Base-by-base conservation (phyloP, 2,113 vertebrate genomes). In the Podiceps cristatus region DNA sequence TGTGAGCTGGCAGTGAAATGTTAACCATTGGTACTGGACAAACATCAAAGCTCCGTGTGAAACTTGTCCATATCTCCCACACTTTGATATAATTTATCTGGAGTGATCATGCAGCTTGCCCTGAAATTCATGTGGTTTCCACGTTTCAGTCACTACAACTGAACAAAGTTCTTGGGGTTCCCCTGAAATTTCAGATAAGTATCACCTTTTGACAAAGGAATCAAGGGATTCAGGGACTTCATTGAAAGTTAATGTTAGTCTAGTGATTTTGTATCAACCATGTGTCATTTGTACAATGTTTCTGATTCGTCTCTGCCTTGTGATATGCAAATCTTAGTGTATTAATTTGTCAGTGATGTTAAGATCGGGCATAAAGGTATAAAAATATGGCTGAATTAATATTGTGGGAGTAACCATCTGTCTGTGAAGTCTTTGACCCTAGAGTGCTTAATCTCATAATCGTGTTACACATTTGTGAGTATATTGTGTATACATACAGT, bases 91-190 rank as follows among this genome's bases (percentile, higher is more conserved):
- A 5, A 10, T 55, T 73, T 9, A 14, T 33, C 11, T 58, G 63
- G 67, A 66, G 58, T 3, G 6, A 17, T 23, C 18, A 14, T 7
- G 7, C 31, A 60, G 23, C 59, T 42, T 67, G 37, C n/a, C 23
- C 67, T 73, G 68, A 44, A 33, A 52, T 60, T 37, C 18, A 13
- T 7, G 35, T 10, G 17, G 13, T 56, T 92, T 86, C 83, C 82
- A 37, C 0, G 0, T 45, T 62, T 58, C 17, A 6, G 3, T 23
- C 24, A 1, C 25, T 62, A 18, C 44, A 79, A 3, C 20, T n/a
- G 33, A 78, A 23, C 10, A 16, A 53, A 86, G 9, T 9, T 69
- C 73, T 55, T 49, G 52, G 89, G 55, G 40, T 91, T 95, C 52
- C 91, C 76, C 76, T 93, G 64, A 74, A 92, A 86, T 66, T 62